Conservation (phyloP, 1,140 invertebrate species). For the Ceratina japonica region DNA sequence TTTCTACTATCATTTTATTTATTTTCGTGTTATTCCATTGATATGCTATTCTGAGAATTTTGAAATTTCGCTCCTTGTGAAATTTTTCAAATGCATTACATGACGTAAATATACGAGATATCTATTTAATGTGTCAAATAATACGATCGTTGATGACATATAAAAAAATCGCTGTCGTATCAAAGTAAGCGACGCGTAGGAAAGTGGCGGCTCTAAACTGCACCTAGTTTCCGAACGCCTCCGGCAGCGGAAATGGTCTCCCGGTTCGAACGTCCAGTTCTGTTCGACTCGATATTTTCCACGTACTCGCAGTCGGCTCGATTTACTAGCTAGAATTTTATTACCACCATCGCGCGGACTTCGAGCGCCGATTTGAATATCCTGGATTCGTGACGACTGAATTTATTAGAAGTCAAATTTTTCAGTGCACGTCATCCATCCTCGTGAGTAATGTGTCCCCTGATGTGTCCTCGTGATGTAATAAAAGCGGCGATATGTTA, state of each 20-base stretch:
- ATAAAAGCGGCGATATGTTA: no score
- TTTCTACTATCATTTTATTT: no score
- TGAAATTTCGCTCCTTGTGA: no score
- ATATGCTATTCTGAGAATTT: no score
- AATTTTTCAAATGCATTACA: no score
- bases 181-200: neutral
- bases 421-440: no score
- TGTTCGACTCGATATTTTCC: constrained; percentile 6
- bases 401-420: neutral
- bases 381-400: neutral
- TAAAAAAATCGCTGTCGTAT: neutral
- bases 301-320: neutral
- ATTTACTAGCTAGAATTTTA: neutral
- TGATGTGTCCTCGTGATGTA: no score
- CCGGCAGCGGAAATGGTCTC: constrained; percentile 6
- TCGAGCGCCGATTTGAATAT: constrained; percentile 5
- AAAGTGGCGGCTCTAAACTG: constrained; percentile 6
- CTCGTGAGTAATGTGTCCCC: no score
- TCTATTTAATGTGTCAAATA: neutral
- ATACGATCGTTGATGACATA: neutral
- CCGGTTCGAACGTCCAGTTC: constrained; percentile 14
- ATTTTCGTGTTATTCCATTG: no score
- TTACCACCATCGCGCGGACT: neutral
- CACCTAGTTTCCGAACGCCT: neutral
- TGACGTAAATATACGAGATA: no score